phyloP scores from a whole-genome alignment of 2,113 vertebrate genomes.

The Pyxicephalus adspersus region DNA sequence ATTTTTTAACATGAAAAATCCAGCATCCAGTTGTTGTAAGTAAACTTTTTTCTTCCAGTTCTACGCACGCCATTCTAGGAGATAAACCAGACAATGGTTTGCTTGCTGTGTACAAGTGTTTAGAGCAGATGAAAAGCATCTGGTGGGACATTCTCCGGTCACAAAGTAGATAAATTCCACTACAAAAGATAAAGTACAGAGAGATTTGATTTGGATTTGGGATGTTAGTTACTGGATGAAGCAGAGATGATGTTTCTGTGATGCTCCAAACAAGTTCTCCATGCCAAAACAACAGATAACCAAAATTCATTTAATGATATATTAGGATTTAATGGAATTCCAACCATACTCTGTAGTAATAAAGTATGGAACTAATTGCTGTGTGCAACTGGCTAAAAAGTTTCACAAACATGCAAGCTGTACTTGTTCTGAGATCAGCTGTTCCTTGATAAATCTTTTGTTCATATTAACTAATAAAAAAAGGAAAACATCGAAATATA shows the following conservation, averaged over 20 bases:
- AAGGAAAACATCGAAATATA: too few species aligned
- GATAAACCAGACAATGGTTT: slow-evolving; percentile 25
- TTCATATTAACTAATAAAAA: too few species aligned
- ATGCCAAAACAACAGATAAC: too few species aligned
- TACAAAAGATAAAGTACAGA: slow-evolving; percentile 24
- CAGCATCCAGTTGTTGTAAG: background rate
- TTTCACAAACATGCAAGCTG: too few species aligned
- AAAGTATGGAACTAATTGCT: too few species aligned
- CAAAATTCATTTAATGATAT: too few species aligned
- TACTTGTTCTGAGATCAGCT: too few species aligned
- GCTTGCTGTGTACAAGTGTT: slow-evolving; percentile 29
- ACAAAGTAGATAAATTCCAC: background rate
- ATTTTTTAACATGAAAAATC: background rate
- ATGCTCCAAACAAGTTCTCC: background rate
- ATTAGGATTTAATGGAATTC: too few species aligned
- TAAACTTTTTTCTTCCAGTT: slow-evolving; percentile 12
- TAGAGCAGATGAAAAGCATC: slow-evolving; percentile 5
- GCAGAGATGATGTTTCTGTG: slow-evolving; percentile 47
- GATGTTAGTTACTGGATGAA: background rate
- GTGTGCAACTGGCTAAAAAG: too few species aligned
- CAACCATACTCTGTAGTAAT: too few species aligned
- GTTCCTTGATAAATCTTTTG: too few species aligned
- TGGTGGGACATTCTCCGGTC: slow-evolving; percentile 31
- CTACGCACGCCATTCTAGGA: slow-evolving; percentile 8
- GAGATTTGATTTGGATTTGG: slow-evolving; percentile 13